phyloP scores from a whole-genome alignment of 2,797 vertebrate genomes.

The Meriones psammophilus region DNA sequence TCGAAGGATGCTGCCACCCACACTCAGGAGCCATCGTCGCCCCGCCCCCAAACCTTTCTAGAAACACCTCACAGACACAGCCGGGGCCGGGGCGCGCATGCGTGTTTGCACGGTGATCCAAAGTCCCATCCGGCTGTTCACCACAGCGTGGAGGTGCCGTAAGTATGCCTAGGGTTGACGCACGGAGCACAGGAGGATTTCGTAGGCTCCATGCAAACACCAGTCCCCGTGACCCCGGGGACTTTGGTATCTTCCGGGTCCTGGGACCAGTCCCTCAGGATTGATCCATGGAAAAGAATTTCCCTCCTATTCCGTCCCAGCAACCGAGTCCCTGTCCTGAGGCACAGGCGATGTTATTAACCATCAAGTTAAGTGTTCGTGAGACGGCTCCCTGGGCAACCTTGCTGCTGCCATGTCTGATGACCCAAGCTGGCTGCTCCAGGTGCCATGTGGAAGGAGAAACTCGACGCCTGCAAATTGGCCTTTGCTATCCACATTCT shows the following conservation, averaged over 20 bases:
- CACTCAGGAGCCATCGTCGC: neutral
- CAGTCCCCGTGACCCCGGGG: neutral
- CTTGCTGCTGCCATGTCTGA: neutral
- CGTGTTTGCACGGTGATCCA: neutral
- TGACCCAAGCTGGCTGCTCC: neutral
- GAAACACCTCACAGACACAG: neutral
- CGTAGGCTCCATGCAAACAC: neutral
- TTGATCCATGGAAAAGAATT: neutral
- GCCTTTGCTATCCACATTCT: neutral
- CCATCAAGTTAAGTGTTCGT: neutral
- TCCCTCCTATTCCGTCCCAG: neutral
- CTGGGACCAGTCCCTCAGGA: neutral
- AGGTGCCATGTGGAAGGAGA: neutral
- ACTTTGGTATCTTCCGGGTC: neutral
- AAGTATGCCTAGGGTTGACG: neutral
- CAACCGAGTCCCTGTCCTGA: neutral
- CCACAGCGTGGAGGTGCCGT: neutral
- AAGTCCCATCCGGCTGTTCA: neutral
- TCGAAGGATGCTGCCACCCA: neutral
- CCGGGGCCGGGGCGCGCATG: too few species aligned
- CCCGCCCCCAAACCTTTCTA: neutral
- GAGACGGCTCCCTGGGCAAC: neutral
- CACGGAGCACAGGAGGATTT: neutral
- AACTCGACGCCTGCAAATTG: neutral
- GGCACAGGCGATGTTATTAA: neutral